Evolutionary conservation across 2,113 vertebrate species (phyloP).

Genomic region (Leptosomus discolor): DNA sequence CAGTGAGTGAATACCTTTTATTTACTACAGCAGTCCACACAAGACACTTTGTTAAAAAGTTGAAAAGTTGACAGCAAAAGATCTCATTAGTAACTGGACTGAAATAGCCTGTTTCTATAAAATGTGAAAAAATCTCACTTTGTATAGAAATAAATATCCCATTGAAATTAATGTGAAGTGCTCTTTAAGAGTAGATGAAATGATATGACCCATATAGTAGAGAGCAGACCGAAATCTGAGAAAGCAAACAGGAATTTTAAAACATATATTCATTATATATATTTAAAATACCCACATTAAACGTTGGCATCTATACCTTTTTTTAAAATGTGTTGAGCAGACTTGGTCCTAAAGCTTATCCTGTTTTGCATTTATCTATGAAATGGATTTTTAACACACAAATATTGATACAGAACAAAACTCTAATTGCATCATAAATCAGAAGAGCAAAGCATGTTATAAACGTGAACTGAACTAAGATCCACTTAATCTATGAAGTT

Average conservation of each 20-base stretch:
- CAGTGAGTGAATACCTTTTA: neutral
- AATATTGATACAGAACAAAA: neutral
- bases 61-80: neutral
- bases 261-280: neutral
- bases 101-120: neutral
- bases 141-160: neutral
- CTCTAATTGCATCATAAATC: neutral
- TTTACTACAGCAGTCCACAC: neutral
- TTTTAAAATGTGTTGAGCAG: neutral
- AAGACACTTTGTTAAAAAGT: neutral
- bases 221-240: neutral
- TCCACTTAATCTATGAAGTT: neutral
- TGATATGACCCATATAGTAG: neutral
- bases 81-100: neutral
- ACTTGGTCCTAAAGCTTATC: neutral
- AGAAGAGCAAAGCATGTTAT: neutral
- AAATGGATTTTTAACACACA: neutral
- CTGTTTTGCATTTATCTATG: neutral
- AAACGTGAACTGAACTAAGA: neutral
- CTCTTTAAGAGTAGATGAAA: neutral
- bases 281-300: neutral
- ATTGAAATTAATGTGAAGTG: neutral
- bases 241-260: neutral
- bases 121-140: neutral
- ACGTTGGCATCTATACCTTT: neutral